phyloP scores from a whole-genome alignment of 2,113 vertebrate species.

The Tyrannus savana region DNA sequence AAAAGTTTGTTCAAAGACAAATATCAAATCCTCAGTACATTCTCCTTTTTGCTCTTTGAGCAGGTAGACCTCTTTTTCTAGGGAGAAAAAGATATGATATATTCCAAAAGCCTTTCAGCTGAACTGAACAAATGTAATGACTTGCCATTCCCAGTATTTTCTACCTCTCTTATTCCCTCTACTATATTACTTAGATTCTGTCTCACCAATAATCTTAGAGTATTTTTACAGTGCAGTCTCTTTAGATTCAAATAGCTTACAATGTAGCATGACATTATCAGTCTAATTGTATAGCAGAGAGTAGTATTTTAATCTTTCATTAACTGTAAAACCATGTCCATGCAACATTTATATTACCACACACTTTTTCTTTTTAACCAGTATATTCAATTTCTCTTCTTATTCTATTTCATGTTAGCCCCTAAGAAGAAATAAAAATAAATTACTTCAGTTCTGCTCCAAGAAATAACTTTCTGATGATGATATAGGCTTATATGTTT shows the following conservation, averaged over 20 bases:
- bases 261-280: background rate
- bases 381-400: background rate
- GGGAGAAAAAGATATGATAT: background rate
- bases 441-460: background rate
- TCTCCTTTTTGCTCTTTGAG: background rate
- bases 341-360: background rate
- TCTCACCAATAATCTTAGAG: background rate
- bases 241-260: background rate
- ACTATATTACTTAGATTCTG: background rate
- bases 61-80: background rate
- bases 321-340: background rate
- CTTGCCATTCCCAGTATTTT: background rate
- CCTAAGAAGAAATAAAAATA: background rate
- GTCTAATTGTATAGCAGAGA: background rate
- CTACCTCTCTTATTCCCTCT: background rate
- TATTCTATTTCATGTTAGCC: background rate
- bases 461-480: background rate
- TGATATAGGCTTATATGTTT: background rate
- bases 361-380: background rate
- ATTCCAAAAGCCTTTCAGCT: background rate
- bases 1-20: background rate
- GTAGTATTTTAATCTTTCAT: background rate
- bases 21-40: background rate
- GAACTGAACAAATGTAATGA: background rate
- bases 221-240: background rate